Base-by-base conservation (phyloP, 2,797 vertebrate species). In the Holocentrus rufus region DNA sequence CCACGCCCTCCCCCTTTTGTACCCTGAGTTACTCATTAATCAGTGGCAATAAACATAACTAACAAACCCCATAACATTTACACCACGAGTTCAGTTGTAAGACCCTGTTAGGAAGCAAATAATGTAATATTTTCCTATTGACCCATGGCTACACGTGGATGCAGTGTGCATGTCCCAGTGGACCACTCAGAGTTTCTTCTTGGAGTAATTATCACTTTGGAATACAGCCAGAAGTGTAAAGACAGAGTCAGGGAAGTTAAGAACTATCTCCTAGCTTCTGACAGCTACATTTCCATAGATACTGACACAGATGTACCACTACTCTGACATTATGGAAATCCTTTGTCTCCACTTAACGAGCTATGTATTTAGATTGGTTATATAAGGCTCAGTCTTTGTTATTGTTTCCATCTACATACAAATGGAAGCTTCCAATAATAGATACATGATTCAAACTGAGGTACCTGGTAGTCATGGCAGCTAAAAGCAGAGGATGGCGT, bases 1-100 rank as follows among this genome's bases (percentile, higher is more conserved):
- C 76, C 90, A 88, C 92, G 63, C 91, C 91, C 88, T 84, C 57
- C 74, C 34, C 50, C 65, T 74, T 42, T 46, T 70, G 69, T 69
- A 80, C 56, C 59, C 61, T 0, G 15, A 87, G 94, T 94, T 93
- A 95, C 80, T 94, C 71, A 95, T 94, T 95, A 93, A 93, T 90
- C 85, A 63, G 59, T 1, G 5, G 81, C 85, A 87, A 92, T 92
- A 92, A 90, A 91, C 69, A 56, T 60, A 84, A 85, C 76, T 71
- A 76, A 73, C 71, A 79, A 63, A 39, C 52, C 60, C 0, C 56
- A 76, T 72, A 77, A 74, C 30, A 9, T 14, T 42, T 55, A 58
- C 81, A 46, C 42, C 34, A 15, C 17, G 9, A 60, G 57, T 74
- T 71, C 6, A 50, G 39, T 23, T 1, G 27, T 55, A 14, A 30